phyloP scores from a whole-genome alignment of 2,113 vertebrate genomes.

The Pygoscelis antarcticus region DNA sequence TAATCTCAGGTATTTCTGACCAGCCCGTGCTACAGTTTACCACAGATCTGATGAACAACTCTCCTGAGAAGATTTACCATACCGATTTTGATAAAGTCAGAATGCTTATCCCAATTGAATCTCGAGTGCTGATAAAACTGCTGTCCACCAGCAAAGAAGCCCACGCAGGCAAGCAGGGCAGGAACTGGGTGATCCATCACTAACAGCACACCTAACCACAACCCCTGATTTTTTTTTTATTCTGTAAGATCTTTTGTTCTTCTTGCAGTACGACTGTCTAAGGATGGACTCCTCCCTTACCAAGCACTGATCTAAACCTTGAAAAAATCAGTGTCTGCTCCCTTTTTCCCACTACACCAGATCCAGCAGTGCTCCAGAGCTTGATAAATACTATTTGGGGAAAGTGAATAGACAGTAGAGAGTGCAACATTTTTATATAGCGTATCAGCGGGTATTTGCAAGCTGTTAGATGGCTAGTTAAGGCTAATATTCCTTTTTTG shows the following conservation, averaged over 20 bases:
- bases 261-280: background rate
- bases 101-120: background rate
- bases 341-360: background rate
- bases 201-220: background rate
- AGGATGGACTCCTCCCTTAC: background rate
- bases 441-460: background rate
- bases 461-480: background rate
- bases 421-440: background rate
- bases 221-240: background rate
- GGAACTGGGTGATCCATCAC: accelerated
- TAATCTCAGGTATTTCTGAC: background rate
- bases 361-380: background rate
- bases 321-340: background rate
- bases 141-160: background rate
- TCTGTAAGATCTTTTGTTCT: background rate
- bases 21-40: background rate
- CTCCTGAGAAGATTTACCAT: background rate
- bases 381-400: background rate
- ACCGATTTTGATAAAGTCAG: background rate
- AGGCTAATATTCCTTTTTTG: background rate
- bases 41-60: background rate
- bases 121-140: background rate
- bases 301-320: background rate
- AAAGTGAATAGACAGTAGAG: background rate
- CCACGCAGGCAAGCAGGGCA: background rate